These are phyloP conservation scores for Hyposoter didymator DNA, from an alignment of 2,888 invertebrate genomes.

Conservation along the genomic window DNA sequence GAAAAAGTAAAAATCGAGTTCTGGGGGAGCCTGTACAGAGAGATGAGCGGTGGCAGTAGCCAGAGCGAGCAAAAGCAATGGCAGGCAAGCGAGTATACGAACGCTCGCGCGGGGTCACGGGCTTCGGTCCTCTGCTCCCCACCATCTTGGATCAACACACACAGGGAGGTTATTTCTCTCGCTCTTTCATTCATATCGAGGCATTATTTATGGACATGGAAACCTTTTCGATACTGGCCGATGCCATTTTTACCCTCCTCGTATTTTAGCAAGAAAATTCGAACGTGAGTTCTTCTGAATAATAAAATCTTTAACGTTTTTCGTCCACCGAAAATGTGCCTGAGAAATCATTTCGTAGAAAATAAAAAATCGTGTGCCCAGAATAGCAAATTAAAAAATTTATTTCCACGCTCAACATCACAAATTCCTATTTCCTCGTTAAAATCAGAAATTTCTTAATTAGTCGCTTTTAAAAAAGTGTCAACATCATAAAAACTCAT, in stretches of 20 bases:
- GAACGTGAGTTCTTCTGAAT: neutral
- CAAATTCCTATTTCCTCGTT: neutral
- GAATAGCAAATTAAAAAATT: neutral
- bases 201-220: constrained; percentile 25
- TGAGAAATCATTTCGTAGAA: too few species aligned
- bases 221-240: constrained; percentile 21
- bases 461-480: neutral
- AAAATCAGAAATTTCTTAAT: neutral
- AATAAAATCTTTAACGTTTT: neutral
- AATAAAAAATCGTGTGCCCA: neutral
- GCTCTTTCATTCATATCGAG: constrained; percentile 54
- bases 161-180: constrained; percentile 43
- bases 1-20: neutral
- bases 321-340: too few species aligned
- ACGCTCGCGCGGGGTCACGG: constrained; percentile 65
- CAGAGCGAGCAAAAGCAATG: constrained; percentile 52
- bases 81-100: constrained; percentile 41
- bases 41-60: constrained; percentile 29
- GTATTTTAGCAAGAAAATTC: neutral
- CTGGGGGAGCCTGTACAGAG: constrained; percentile 3
- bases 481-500: neutral
- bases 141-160: constrained; percentile 62
- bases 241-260: neutral
- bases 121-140: constrained; percentile 65
- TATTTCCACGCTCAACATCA: neutral